phyloP scores from a whole-genome alignment of 2,797 vertebrate species.

The Channallabes apus region DNA sequence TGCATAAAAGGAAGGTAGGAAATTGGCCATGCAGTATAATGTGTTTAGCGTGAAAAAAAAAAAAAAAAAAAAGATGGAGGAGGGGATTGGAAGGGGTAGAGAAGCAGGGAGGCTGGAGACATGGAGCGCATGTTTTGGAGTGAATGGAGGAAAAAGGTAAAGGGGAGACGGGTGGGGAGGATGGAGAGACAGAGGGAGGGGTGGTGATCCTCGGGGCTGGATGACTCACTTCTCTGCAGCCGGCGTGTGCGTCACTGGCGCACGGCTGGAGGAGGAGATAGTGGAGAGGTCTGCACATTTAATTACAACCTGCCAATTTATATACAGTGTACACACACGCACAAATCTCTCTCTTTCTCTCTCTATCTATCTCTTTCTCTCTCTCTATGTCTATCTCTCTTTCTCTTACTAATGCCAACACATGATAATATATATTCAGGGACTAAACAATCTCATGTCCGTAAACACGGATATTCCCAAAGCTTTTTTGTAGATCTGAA shows the following conservation, averaged over 20 bases:
- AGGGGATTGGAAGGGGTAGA: slow-evolving; percentile 35
- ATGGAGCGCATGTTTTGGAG: slow-evolving; percentile 59
- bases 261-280: slow-evolving; percentile 84
- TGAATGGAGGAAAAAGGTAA: slow-evolving; percentile 58
- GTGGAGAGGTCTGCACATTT: slow-evolving; percentile 84
- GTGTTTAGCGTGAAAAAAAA: slow-evolving; percentile 66
- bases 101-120: slow-evolving; percentile 39
- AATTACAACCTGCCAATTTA: slow-evolving; percentile 86
- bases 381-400: not conserved
- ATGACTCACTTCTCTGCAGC: slow-evolving; percentile 85
- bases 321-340: slow-evolving; percentile 78
- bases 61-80: too few relatives aligned
- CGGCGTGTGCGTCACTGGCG: slow-evolving; percentile 81
- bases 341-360: slow-evolving; percentile 32
- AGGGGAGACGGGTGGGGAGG: slow-evolving; percentile 48
- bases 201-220: slow-evolving; percentile 81
- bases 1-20: slow-evolving; percentile 58
- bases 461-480: slow-evolving; percentile 41
- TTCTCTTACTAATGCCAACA: slow-evolving; percentile 40
- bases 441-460: slow-evolving; percentile 47
- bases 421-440: slow-evolving; percentile 48
- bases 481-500: slow-evolving; percentile 1
- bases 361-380: not conserved
- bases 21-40: slow-evolving; percentile 26
- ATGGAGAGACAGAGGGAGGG: slow-evolving; percentile 77